Evolutionary conservation across 2,113 vertebrate species (phyloP).

Genomic region (Cephalopholis sonnerati): DNA sequence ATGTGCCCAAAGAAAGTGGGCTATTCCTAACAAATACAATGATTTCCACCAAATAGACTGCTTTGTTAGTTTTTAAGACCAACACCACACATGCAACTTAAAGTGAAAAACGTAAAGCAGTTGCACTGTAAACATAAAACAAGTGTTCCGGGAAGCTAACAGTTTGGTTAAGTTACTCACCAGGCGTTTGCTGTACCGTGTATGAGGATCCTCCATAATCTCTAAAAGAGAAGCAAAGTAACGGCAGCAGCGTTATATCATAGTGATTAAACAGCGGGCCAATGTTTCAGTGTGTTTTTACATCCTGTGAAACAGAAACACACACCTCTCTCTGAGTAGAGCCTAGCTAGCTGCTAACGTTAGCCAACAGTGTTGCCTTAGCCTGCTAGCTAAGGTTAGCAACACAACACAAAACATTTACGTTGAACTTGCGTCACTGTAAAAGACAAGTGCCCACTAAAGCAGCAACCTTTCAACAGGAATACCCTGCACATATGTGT

Average conservation of each 20-base stretch:
- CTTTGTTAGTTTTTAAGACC: fast-evolving
- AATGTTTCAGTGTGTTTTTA: background rate
- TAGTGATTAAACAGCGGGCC: fast-evolving
- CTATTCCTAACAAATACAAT: background rate
- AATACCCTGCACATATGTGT: background rate
- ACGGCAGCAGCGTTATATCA: background rate
- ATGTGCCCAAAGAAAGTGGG: background rate
- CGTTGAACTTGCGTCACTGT: background rate
- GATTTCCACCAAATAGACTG: background rate
- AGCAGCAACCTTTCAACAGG: background rate
- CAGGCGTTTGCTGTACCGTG: constrained; percentile 97
- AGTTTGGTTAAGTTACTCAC: constrained; percentile 83
- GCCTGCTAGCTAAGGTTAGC: constrained; percentile 57
- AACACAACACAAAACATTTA: constrained; percentile 41
- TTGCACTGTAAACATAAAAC: constrained; percentile 25
- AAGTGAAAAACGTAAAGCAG: background rate
- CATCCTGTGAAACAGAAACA: background rate
- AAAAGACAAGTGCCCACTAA: background rate
- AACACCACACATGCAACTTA: background rate
- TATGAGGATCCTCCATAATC: constrained; percentile 90
- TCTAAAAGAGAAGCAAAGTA: constrained; percentile 45
- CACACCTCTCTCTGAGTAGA: constrained; percentile 4
- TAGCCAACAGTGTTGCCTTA: constrained; percentile 54
- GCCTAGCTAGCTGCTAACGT: constrained; percentile 37
- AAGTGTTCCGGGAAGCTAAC: constrained; percentile 14